These are phyloP conservation scores for Trachelus stipa DNA, from an alignment of 2,888 invertebrate species.

Conservation along the genomic window DNA sequence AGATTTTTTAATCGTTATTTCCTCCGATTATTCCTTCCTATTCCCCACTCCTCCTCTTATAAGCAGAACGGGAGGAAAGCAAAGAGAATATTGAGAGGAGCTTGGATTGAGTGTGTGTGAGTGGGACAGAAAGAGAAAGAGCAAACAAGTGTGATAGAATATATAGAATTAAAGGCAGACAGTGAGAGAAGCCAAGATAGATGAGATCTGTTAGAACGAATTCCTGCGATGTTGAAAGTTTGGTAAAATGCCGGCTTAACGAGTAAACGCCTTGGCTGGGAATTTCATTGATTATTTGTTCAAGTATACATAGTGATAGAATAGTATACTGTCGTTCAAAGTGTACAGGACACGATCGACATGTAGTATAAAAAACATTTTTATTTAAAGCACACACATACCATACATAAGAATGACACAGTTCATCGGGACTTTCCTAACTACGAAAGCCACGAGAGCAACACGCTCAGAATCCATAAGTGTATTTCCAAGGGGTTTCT, in stretches of 20 bases:
- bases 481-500: background rate
- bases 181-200: background rate
- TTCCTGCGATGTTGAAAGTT: background rate
- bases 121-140: background rate
- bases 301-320: background rate
- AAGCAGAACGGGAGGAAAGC: constrained; percentile 14
- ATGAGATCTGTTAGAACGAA: background rate
- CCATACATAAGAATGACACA: background rate
- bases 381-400: background rate
- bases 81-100: background rate
- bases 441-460: background rate
- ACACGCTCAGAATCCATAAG: background rate
- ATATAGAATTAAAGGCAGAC: background rate
- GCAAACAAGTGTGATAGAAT: background rate
- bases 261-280: background rate
- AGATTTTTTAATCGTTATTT: constrained; percentile 24
- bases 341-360: background rate
- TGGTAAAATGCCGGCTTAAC: background rate
- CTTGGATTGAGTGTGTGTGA: background rate
- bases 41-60: background rate
- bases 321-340: background rate
- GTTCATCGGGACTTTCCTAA: background rate
- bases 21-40: constrained; percentile 1
- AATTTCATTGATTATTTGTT: background rate
- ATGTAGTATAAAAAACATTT: background rate